Evolutionary conservation across 2,888 invertebrate genomes (phyloP).

Genomic region (Scaptomyza cyrtandrae): DNA sequence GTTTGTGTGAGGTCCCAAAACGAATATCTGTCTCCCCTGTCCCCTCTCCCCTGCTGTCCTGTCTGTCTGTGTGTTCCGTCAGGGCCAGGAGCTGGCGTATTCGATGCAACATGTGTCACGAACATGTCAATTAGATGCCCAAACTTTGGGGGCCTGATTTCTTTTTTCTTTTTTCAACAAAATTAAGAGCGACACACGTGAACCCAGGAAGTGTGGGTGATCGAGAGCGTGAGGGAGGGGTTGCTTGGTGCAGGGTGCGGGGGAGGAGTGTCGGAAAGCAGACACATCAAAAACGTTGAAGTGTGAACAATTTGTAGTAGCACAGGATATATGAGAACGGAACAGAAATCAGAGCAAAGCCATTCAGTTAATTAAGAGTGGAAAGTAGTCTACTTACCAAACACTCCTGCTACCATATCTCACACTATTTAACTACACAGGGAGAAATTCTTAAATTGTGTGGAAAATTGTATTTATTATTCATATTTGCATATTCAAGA

Average conservation of each 20-base stretch:
- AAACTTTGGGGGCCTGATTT: slow-evolving; percentile 43
- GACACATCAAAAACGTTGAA: slow-evolving; percentile 70
- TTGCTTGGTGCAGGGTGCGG: background rate
- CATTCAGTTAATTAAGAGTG: slow-evolving; percentile 73
- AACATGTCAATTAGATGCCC: slow-evolving; percentile 79
- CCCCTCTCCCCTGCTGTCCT: background rate
- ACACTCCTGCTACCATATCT: background rate
- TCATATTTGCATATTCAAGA: too few relatives aligned
- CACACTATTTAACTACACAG: slow-evolving; percentile 14
- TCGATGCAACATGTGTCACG: slow-evolving; percentile 75
- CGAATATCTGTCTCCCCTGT: slow-evolving; percentile 1
- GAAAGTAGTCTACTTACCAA: slow-evolving; percentile 1
- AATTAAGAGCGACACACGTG: slow-evolving; percentile 54
- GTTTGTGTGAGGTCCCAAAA: slow-evolving; percentile 63
- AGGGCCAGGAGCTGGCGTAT: slow-evolving; percentile 46
- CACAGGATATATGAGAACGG: slow-evolving; percentile 51
- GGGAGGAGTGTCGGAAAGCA: slow-evolving; percentile 17
- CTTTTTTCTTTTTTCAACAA: slow-evolving; percentile 28
- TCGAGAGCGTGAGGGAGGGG: background rate
- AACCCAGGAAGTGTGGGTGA: slow-evolving; percentile 30
- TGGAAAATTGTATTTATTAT: too few relatives aligned
- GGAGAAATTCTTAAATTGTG: background rate
- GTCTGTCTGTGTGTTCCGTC: slow-evolving; percentile 13
- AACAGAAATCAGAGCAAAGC: background rate
- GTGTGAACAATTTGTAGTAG: slow-evolving; percentile 79